Evolutionary conservation across 2,888 invertebrate species (phyloP), one percentile per base, ranked within the genome.

Genomic region (Dolichopus griseipennis): DNA sequence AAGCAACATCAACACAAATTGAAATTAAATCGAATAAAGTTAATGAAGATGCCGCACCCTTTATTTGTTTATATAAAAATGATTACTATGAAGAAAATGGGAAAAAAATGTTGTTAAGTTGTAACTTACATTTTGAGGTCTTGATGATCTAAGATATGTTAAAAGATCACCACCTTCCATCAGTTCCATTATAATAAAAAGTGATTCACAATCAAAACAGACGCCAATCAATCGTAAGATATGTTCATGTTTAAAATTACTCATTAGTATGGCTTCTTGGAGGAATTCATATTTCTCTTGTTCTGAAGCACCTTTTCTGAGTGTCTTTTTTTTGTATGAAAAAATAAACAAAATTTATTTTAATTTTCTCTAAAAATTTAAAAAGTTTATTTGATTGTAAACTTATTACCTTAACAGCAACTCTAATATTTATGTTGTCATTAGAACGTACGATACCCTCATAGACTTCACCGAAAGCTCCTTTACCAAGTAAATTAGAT

Each of bases 151-250:
- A 65, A 99, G 83, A 79, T 95, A 98, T 69, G 92, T 93, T 43
- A 97, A 84, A 69, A 99, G 83, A 82, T 98, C 98, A 0, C 98
- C 97, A 6, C 93, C 96, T 79, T 96, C 93, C 99, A 99, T 99
- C 21, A 98, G 85, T 79, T 99, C 98, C 86, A 98, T 90, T 65
- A 99, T 91, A 71, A 99, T 90, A 74, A 94, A 93, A 75, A 95
- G 91, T 9, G 95, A 92, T 77, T 97, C 95, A 72, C 92, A 91
- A 78, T 97, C 95, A 41, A 97, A 85, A 76, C 97, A 97, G 7
- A 99, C 95, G 1, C 98, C 98, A 10, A 98, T 85, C 41, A 98
- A 84, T 71, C 93, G 87, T 34, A 99, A 84, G 68, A 99, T 97
- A 77, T 99, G 96, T 70, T 95, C 92, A 78, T 99, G 97, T 74